Base-by-base conservation (phyloP, 1,140 invertebrate species). In the Laupala kohalensis region DNA sequence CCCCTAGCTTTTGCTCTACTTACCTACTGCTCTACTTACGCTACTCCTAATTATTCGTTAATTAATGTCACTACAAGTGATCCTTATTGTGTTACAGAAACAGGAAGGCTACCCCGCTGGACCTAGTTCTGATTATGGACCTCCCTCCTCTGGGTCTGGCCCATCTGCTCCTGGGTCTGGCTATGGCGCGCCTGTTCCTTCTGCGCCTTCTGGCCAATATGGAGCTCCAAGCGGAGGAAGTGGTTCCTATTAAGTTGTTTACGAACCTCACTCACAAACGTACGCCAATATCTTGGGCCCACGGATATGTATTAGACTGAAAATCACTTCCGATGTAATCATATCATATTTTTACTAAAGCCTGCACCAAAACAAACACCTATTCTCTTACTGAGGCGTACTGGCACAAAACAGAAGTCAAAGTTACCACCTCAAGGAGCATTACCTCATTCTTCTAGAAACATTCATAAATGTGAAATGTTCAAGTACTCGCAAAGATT, bases 51-150 rank as follows among this genome's bases (percentile, higher is more conserved):
- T 9, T 2, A 53, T 53, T 9, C 19, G 9, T 13, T 13, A 9
- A 37, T 9, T 53, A 13, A 53, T 53, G 37, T 2, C 19, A 13
- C 9, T 53, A 53, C 19, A 13, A 75, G 79, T 80, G 53, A 72
- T 76, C 30, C 72, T 77, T 27, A 75, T 73, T 71, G 4, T 73
- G 65, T 77, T 77, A 25, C 75, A 79, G 78, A 78, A 79, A 74
- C 76, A 78, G 75, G 78, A 79, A 76, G 79, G 77, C 9, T 80
- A 79, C 72, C 75, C 77, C 0, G 72, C 77, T 12, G 9, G 74
- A 75, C 76, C 77, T 64, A 73, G 75, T 25, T 77, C 77, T n/a
- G 80, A 80, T 67, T 84, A 84, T 72, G 84, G 84, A 25, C 79
- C 83, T 30, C 83, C 83, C 5, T 75, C 76, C 4, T 75, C 76